Evolutionary conservation across 2,888 invertebrate genomes (phyloP).

Genomic region (Aleiodes leptofemur): DNA sequence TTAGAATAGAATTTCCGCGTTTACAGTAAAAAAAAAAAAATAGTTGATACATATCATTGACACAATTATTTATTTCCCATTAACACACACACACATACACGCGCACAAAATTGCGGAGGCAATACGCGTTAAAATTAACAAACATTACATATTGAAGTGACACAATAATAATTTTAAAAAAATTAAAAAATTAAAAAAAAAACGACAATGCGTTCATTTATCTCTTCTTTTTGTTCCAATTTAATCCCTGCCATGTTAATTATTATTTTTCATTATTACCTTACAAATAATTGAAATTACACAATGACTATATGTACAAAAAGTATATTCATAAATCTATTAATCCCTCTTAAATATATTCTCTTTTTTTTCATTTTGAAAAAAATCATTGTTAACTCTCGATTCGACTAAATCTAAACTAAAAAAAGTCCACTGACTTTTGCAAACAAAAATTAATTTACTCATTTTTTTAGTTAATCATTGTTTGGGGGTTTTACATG

Average conservation of each 20-base stretch:
- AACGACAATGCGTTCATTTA: constrained; percentile 2
- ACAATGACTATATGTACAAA: constrained; percentile 39
- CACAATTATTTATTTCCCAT: constrained; percentile 14
- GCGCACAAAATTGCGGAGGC: constrained; percentile 3
- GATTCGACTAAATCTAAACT: too few species aligned
- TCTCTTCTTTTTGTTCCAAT: constrained; percentile 8
- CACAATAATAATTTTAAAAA: not conserved
- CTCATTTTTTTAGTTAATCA: not conserved
- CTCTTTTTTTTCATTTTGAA: too few species aligned
- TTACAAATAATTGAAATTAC: constrained; percentile 30
- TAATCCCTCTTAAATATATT: not conserved
- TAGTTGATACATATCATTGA: constrained; percentile 18
- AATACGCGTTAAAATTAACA: not conserved
- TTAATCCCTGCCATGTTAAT: constrained; percentile 28
- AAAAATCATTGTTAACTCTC: too few species aligned
- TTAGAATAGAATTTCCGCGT: not conserved
- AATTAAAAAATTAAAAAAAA: not conserved
- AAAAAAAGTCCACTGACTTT: too few species aligned
- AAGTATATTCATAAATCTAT: constrained; percentile 11
- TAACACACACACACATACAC: not conserved
- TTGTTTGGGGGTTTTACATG: constrained; percentile 25
- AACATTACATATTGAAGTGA: not conserved
- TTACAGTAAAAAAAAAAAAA: not conserved
- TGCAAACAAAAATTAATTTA: not conserved
- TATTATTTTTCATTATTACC: not conserved